Evolutionary conservation across 30 jellyfish, hydroid and myxozoan species (phyloP).

Genomic region (Aurelia sp.): DNA sequence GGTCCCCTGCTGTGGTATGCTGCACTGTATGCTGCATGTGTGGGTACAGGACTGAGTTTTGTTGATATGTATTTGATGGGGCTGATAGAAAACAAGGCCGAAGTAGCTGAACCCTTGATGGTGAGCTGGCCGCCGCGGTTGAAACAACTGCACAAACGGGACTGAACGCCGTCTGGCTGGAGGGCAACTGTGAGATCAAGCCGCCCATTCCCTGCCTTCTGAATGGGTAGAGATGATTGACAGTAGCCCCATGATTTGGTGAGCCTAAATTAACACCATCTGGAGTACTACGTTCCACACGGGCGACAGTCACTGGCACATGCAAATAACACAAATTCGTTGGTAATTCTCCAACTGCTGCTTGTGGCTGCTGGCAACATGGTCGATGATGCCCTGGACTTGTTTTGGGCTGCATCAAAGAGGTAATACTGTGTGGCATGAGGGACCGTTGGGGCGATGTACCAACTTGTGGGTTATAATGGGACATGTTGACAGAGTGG

Average conservation of each 20-base stretch:
- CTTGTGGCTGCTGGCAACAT: slow-evolving; percentile 76
- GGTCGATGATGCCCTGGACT: slow-evolving; percentile 69
- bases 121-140: slow-evolving; percentile 72
- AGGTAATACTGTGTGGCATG: slow-evolving; percentile 71
- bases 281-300: slow-evolving; percentile 71
- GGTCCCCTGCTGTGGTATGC: slow-evolving; percentile 31
- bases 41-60: slow-evolving; percentile 71
- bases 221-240: slow-evolving; percentile 48
- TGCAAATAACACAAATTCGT: slow-evolving; percentile 68
- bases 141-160: slow-evolving; percentile 90
- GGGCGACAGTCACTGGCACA: slow-evolving; percentile 76
- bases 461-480: slow-evolving; percentile 11
- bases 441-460: slow-evolving; percentile 69
- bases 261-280: slow-evolving; percentile 31
- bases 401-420: slow-evolving; percentile 59
- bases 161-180: slow-evolving; percentile 84
- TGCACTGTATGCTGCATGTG: slow-evolving; percentile 63
- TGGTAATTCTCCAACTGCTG: slow-evolving; percentile 61
- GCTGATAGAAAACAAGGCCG: slow-evolving; percentile 91
- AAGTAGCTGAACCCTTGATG: slow-evolving; percentile 77
- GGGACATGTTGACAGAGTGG: slow-evolving; percentile 32
- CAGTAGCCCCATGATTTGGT: slow-evolving; percentile 26
- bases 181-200: slow-evolving; percentile 64
- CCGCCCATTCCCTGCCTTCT: slow-evolving; percentile 71
- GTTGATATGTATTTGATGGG: slow-evolving; percentile 65